A percentile compares a stretch with the other conserved stretches of the same genome.
phyloP scores from a whole-genome alignment of 1,140 invertebrate species.

The Asbolus verrucosus region DNA sequence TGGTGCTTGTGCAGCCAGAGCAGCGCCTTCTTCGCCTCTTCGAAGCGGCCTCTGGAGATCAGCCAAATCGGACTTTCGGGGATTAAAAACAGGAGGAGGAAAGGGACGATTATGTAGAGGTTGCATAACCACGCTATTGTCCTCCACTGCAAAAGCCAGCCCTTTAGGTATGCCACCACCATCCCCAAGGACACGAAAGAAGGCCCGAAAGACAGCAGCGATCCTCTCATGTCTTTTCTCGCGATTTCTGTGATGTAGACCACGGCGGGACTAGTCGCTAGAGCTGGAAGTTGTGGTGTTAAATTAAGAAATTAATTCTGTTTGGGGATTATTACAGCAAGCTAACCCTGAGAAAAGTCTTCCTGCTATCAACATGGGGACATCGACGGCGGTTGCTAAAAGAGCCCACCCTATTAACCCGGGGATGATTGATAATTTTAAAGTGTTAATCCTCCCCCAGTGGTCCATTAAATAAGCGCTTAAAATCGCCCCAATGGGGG shows the following conservation, averaged over 20 bases:
- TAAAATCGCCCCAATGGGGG: conserved; percentile 69
- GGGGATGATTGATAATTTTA: conserved; percentile 72
- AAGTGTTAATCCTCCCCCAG: conserved; percentile 72
- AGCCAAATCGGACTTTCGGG: conserved; percentile 77
- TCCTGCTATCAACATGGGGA: conserved; percentile 70
- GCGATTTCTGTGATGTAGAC: conserved; percentile 75
- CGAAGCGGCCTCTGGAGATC: conserved; percentile 67
- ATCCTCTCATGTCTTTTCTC: conserved; percentile 70
- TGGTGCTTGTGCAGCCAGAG: conserved; percentile 63
- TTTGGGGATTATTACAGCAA: conserved; percentile 53
- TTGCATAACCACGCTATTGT: conserved; percentile 68
- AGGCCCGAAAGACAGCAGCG: conserved; percentile 62
- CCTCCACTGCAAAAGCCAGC: conserved; percentile 70
- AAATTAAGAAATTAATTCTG: not conserved
- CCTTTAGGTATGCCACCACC: conserved; percentile 70
- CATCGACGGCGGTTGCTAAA: conserved; percentile 68
- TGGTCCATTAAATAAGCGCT: conserved; percentile 72
- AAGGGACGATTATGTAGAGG: conserved; percentile 67
- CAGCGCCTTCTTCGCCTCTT: conserved; percentile 68
- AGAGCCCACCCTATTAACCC: conserved; percentile 73
- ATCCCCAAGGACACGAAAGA: conserved; percentile 63
- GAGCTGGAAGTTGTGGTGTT: conserved; percentile 63
- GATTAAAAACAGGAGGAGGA: conserved; percentile 68
- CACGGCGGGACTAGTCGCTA: conserved; percentile 71
- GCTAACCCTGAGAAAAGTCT: conserved; percentile 73